Evolutionary conservation across 2,113 vertebrate genomes (phyloP).

Genomic region (Cercocebus atys): DNA sequence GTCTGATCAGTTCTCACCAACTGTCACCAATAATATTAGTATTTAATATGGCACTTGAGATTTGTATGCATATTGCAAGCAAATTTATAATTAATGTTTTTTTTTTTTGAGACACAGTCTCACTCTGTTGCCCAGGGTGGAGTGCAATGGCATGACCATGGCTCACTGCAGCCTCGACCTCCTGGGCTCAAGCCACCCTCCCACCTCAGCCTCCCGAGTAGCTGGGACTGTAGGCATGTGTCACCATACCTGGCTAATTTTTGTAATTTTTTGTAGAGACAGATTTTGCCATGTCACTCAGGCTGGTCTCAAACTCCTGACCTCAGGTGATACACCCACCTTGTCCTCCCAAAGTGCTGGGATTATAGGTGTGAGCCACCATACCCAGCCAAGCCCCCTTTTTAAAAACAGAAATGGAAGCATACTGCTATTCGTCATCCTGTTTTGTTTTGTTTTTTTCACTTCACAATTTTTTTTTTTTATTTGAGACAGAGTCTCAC

Average conservation of each 20-base stretch:
- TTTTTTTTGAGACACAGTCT: not conserved
- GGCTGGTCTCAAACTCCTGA: not conserved
- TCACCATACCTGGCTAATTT: not conserved
- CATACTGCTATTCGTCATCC: not conserved
- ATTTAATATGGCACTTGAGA: not conserved
- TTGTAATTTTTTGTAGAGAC: not conserved
- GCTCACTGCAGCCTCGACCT: not conserved
- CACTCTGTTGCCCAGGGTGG: not conserved
- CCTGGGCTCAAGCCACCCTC: not conserved
- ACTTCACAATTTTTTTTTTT: not conserved
- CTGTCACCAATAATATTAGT: not conserved
- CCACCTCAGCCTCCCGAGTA: not conserved
- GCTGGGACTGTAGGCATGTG: not conserved
- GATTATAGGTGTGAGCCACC: not conserved
- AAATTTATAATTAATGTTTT: not conserved
- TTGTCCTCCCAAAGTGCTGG: not conserved
- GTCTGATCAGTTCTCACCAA: not conserved
- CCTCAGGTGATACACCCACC: not conserved
- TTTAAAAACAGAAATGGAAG: not conserved
- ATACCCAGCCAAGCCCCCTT: not conserved
- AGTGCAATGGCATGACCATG: not conserved
- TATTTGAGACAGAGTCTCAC: too few species aligned
- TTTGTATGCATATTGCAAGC: not conserved
- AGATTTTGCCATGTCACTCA: not conserved
- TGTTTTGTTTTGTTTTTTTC: not conserved